These are phyloP conservation scores for Poeciliopsis infans DNA, from an alignment of 2,797 vertebrate genomes.

Conservation along the genomic window DNA sequence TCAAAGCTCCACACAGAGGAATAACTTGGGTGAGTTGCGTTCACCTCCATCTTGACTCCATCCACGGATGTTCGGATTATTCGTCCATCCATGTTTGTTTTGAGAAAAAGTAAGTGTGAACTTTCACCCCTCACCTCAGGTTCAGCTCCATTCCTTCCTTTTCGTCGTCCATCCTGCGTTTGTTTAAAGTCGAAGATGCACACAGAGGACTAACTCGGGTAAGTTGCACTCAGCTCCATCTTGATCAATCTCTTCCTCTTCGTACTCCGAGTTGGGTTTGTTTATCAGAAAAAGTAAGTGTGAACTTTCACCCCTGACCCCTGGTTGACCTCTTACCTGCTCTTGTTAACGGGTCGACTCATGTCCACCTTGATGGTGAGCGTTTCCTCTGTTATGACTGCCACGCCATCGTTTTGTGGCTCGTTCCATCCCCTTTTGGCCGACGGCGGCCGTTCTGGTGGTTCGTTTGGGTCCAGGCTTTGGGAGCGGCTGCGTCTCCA, in stretches of 20 bases:
- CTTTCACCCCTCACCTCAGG: conserved; percentile 74
- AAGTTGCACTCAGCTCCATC: neutral
- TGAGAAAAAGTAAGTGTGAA: conserved; percentile 77
- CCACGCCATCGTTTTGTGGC: conserved; percentile 30
- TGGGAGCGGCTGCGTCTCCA: conserved; percentile 39
- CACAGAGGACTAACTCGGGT: too few relatives aligned
- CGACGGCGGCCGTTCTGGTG: conserved; percentile 51
- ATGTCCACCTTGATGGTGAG: conserved; percentile 92
- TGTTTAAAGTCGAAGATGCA: too few relatives aligned
- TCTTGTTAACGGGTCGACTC: conserved; percentile 82
- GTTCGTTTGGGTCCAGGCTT: conserved; percentile 20
- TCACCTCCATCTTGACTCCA: neutral
- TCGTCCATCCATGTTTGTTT: neutral
- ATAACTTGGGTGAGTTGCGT: too few relatives aligned
- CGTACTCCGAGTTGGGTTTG: neutral
- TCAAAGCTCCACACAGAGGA: neutral
- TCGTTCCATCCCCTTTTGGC: conserved; percentile 38
- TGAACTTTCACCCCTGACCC: conserved; percentile 80
- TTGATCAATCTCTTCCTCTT: neutral
- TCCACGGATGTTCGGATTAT: too few relatives aligned
- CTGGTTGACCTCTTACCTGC: conserved; percentile 81
- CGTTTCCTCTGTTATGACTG: conserved; percentile 70
- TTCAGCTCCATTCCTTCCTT: neutral
- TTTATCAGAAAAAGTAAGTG: conserved; percentile 66
- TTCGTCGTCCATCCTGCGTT: too few relatives aligned